Evolutionary conservation across 2,797 vertebrate species (phyloP), one percentile per base, ranked within the genome.

Genomic region (Lutjanus argentimaculatus): DNA sequence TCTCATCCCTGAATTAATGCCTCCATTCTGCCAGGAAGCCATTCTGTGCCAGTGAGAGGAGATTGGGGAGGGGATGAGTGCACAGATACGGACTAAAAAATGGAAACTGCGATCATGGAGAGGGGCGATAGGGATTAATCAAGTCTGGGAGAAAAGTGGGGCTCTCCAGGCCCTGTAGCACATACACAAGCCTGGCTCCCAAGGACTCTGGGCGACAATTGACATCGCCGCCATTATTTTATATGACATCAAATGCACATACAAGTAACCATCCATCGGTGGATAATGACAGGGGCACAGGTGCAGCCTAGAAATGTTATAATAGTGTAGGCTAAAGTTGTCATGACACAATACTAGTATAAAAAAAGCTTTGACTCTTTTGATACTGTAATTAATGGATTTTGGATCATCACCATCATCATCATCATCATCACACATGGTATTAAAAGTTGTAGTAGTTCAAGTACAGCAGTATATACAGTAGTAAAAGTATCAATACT

Each of bases 1-100:
- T 94, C 91, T 94, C 94, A 94, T 93, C 93, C 93, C 90, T 93
- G 93, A 95, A 96, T 95, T 94, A 95, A 95, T 95, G 92, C 93
- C 86, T 93, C 90, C 91, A 94, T 93, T 92, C 93, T 93, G 89
- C 88, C 89, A 92, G 92, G 93, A 92, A 94, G 90, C 92, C 91
- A 91, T 94, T 94, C 93, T 85, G 91, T 94, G 93, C 93, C 93
- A 93, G 87, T 82, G 90, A 93, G 90, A 93, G 84, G 89, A 94
- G 93, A 95, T 95, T 94, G 93, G 90, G 93, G 89, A 93, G 88
- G 85, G 93, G 91, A 92, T 91, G 90, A 93, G 91, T 87, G 90
- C 89, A 89, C 89, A 93, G 94, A 96, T 95, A 95, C 51, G 72
- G 90, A 89, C 92, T 80, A 94, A 94, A 93, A 93, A 94, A 95